phyloP scores from a whole-genome alignment of 2,113 vertebrate genomes.

The Hirundichthys speculiger region DNA sequence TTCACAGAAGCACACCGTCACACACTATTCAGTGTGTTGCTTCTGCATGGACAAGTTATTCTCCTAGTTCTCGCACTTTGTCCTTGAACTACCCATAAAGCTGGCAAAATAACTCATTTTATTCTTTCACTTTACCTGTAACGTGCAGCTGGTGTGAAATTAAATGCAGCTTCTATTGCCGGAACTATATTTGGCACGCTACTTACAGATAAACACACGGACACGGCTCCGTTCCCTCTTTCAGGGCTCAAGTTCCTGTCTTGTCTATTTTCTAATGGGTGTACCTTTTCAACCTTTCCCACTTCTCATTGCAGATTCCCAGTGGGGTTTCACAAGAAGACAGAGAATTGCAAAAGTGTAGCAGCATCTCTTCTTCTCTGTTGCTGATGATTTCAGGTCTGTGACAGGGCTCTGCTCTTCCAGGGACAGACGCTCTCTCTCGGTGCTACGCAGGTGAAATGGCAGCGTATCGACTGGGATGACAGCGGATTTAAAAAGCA shows the following conservation, averaged over 20 bases:
- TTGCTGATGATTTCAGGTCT: constrained; percentile 43
- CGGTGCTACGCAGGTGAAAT: constrained; percentile 34
- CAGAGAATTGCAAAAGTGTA: constrained; percentile 56
- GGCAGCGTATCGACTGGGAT: constrained; percentile 55
- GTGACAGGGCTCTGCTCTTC: constrained; percentile 45
- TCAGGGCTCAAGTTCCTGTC: constrained; percentile 31
- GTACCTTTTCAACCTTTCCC: constrained; percentile 66
- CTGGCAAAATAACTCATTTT: constrained; percentile 14
- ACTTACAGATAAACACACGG: constrained; percentile 45
- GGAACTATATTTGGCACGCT: constrained; percentile 32
- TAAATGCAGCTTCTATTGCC: constrained; percentile 23
- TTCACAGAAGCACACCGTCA: too few species aligned
- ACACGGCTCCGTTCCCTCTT: constrained; percentile 41
- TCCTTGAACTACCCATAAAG: constrained; percentile 2
- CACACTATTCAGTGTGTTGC: too few species aligned
- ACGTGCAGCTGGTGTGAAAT: constrained; percentile 17
- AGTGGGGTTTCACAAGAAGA: constrained; percentile 13
- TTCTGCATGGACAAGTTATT: too few species aligned
- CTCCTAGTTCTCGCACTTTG: neutral
- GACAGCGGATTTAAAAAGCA: constrained; percentile 36
- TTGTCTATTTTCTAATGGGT: constrained; percentile 27
- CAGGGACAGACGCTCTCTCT: constrained; percentile 35
- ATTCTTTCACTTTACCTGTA: constrained; percentile 9
- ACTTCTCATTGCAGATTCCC: constrained; percentile 33
- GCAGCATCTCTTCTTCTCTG: constrained; percentile 28